Evolutionary conservation across 2,888 invertebrate genomes (phyloP).

Genomic region (Sminthurinus aureus): DNA sequence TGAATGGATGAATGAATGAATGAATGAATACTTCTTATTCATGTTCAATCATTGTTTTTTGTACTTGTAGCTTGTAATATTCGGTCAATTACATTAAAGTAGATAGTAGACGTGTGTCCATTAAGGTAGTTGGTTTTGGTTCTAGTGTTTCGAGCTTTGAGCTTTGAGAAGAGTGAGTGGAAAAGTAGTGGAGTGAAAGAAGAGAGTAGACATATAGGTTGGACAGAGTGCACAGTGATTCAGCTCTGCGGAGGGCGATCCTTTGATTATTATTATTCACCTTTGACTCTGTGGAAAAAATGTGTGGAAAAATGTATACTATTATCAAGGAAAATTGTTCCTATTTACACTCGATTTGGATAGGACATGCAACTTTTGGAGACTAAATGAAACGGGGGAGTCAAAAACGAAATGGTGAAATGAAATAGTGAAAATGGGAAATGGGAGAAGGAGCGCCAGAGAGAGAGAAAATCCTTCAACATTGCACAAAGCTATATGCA

Average conservation of each 20-base stretch:
- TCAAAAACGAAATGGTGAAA: constrained; percentile 27
- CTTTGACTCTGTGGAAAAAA: constrained; percentile 32
- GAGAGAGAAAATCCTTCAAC: not conserved
- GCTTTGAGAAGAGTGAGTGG: not conserved
- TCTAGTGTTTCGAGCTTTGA: not conserved
- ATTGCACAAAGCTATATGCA: not conserved
- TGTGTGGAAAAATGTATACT: not conserved
- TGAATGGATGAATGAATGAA: constrained; percentile 27
- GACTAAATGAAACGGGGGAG: constrained; percentile 30
- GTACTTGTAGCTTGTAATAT: not conserved
- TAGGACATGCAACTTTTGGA: constrained; percentile 26
- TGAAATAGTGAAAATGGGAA: too few species aligned
- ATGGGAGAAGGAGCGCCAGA: constrained; percentile 13
- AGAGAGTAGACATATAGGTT: not conserved
- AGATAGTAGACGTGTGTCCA: constrained; percentile 40
- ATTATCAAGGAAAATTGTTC: not conserved
- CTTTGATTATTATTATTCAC: constrained; percentile 40
- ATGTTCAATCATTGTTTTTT: too few species aligned
- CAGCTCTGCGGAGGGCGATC: constrained; percentile 2
- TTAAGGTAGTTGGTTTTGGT: constrained; percentile 27
- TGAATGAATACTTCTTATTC: constrained; percentile 5
- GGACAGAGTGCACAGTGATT: constrained; percentile 35
- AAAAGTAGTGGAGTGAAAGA: not conserved
- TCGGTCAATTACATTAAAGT: constrained; percentile 46
- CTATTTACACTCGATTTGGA: constrained; percentile 50